phyloP scores from a whole-genome alignment of 2,797 vertebrate species.

The Lithobates pipiens region DNA sequence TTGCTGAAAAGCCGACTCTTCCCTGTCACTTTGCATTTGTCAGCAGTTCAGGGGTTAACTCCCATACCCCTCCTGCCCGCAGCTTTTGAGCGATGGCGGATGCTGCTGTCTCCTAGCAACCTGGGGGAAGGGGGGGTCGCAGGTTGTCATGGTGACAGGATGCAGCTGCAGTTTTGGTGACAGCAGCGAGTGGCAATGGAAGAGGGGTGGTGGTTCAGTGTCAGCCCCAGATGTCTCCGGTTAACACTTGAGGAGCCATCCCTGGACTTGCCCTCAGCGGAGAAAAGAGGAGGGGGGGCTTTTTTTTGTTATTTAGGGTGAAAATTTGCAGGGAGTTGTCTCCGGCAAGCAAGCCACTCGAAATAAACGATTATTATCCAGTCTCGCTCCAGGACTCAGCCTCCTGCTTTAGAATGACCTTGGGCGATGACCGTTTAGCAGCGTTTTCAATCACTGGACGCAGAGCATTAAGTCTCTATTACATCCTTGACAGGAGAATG shows the following conservation, averaged over 20 bases:
- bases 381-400: background rate
- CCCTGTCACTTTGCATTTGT: slow-evolving; percentile 13
- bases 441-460: background rate
- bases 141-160: slow-evolving; percentile 57
- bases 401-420: slow-evolving; percentile 32
- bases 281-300: background rate
- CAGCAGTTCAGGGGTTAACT: slow-evolving; percentile 46
- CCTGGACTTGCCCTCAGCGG: background rate
- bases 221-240: slow-evolving; percentile 56
- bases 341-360: background rate
- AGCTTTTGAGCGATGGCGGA: slow-evolving; percentile 62
- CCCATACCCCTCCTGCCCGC: slow-evolving; percentile 48
- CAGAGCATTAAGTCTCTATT: background rate
- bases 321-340: background rate
- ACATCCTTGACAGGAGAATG: background rate
- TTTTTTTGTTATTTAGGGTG: background rate
- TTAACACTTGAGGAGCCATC: slow-evolving; percentile 28
- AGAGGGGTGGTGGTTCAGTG: slow-evolving; percentile 23
- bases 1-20: background rate
- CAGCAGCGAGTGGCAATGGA: slow-evolving; percentile 57
- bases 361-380: background rate
- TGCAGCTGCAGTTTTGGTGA: slow-evolving; percentile 61
- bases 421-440: slow-evolving; percentile 36
- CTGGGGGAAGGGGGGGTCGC: slow-evolving; percentile 18
- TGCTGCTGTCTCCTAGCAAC: slow-evolving; percentile 61